Percentiles rank a stretch among this genome's conserved stretches.
phyloP scores from a whole-genome alignment of 2,797 vertebrate genomes.

The Poecile montanus region DNA sequence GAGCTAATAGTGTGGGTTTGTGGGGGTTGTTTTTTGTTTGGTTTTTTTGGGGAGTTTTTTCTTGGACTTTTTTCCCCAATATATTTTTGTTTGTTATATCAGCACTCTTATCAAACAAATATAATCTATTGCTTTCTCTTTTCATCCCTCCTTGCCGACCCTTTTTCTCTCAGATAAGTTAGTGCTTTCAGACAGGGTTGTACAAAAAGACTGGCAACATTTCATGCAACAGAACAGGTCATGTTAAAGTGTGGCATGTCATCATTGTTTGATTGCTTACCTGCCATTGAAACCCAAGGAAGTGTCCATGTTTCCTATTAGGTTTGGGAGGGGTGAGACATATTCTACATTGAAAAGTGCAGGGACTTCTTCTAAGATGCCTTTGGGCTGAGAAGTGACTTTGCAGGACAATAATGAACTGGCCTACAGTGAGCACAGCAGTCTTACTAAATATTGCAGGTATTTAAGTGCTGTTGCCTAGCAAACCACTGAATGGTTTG shows the following conservation, averaged over 20 bases:
- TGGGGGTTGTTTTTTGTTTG: not conserved
- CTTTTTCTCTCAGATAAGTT: not conserved
- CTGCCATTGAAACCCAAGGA: not conserved
- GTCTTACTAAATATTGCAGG: not conserved
- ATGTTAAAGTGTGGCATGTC: accelerated
- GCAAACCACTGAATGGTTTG: not conserved
- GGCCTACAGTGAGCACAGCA: not conserved
- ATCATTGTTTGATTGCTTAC: not conserved
- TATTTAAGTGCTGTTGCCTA: not conserved
- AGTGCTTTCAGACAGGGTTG: not conserved
- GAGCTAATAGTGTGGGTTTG: not conserved
- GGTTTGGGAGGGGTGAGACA: not conserved
- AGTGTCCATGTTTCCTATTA: not conserved
- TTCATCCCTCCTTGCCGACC: not conserved
- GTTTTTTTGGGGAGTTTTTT: too few relatives aligned
- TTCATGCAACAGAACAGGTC: not conserved
- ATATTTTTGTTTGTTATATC: not conserved
- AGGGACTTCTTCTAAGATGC: not conserved
- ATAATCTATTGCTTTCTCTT: not conserved
- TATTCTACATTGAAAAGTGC: not conserved
- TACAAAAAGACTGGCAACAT: not conserved
- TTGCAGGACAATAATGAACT: not conserved
- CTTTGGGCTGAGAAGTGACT: not conserved
- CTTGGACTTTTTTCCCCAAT: not conserved
- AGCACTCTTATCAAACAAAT: not conserved